Percentiles rank a stretch among this genome's conserved stretches.
phyloP scores from a whole-genome alignment of 2,113 vertebrate species.

The Bothrops jararaca region DNA sequence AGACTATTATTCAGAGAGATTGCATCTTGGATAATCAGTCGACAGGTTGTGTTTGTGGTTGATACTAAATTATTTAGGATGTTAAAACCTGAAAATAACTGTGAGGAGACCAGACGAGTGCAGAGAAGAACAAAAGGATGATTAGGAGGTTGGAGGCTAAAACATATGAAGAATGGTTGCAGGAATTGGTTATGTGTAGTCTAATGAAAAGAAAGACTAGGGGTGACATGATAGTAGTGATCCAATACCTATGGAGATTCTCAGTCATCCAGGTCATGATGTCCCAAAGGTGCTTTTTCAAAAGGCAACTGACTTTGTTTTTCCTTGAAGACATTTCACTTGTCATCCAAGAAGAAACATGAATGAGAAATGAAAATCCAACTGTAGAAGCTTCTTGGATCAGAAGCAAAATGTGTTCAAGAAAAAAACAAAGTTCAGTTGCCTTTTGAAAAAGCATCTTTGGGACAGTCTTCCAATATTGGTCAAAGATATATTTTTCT shows the following conservation, averaged over 20 bases:
- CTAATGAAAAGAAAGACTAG: no score
- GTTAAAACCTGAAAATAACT: background rate
- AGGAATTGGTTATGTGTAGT: no score
- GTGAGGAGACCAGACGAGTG: background rate
- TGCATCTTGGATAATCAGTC: background rate
- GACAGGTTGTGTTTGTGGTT: background rate
- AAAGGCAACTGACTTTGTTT: no score
- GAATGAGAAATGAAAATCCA: background rate
- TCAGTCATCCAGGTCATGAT: no score
- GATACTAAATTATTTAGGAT: background rate
- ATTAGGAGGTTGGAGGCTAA: no score
- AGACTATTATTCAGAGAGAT: background rate
- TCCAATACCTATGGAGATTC: no score
- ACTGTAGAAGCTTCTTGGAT: background rate
- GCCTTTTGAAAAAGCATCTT: background rate
- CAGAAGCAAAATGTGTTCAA: no score
- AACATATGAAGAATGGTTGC: no score
- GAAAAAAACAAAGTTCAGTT: background rate
- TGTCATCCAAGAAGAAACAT: background rate
- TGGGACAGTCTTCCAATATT: background rate
- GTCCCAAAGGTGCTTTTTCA: no score
- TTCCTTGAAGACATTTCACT: no score
- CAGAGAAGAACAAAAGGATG: no score
- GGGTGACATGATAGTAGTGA: no score
- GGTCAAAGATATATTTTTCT: background rate